A percentile compares a stretch with the other conserved stretches of the same genome.
phyloP scores from a whole-genome alignment of 2,113 vertebrate genomes.

The Hystrix brachyura region DNA sequence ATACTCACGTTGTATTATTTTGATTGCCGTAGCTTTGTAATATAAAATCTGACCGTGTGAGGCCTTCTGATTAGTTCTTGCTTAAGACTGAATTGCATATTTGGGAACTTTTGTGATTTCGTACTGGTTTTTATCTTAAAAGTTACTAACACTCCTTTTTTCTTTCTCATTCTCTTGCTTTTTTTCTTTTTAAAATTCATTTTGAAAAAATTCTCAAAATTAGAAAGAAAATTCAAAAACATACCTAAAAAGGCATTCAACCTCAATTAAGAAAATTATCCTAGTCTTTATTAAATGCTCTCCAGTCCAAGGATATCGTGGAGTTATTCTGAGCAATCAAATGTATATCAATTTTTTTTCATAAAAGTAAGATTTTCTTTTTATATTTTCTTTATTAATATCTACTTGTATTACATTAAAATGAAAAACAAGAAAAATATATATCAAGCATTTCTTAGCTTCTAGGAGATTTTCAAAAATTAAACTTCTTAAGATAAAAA shows the following conservation, averaged over 20 bases:
- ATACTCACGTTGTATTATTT: neutral
- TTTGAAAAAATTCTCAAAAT: slow-evolving; percentile 41
- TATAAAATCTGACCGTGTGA: neutral
- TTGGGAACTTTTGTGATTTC: neutral
- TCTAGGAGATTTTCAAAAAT: slow-evolving; percentile 13
- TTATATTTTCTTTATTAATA: neutral
- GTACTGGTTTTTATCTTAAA: neutral
- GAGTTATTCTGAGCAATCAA: slow-evolving; percentile 5
- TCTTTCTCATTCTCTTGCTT: neutral
- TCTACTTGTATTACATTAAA: neutral
- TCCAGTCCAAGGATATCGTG: neutral
- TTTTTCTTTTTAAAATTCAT: neutral
- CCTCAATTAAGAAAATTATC: neutral
- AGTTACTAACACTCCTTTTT: neutral
- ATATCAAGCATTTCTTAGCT: slow-evolving; percentile 24
- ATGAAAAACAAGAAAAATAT: neutral
- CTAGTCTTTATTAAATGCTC: neutral
- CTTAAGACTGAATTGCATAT: neutral
- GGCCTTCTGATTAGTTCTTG: neutral
- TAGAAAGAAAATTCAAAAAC: slow-evolving; percentile 8
- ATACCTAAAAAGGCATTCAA: neutral
- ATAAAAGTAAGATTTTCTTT: neutral
- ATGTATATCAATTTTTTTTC: neutral
- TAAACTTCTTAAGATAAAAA: slow-evolving; percentile 30
- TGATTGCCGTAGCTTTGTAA: neutral